Evolutionary conservation across 2,797 vertebrate genomes (phyloP).

Genomic region (Lacerta bilineata): DNA sequence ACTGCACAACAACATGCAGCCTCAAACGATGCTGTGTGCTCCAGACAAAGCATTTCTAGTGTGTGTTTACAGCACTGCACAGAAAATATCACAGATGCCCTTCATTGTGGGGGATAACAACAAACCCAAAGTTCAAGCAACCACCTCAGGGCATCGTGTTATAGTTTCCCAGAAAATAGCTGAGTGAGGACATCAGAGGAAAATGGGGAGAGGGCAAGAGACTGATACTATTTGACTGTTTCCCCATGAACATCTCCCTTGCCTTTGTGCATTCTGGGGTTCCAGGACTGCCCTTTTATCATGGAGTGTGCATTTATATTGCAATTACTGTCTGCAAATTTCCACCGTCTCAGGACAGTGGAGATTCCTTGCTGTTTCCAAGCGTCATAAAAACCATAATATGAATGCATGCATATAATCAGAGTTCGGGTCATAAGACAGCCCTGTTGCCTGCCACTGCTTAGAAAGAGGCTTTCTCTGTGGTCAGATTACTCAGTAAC

Average conservation of each 20-base stretch:
- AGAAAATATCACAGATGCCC: neutral
- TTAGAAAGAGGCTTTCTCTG: constrained; percentile 8
- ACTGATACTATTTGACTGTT: neutral
- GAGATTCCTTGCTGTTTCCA: neutral
- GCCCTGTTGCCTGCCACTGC: neutral
- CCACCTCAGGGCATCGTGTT: constrained; percentile 11
- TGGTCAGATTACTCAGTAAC: constrained; percentile 38
- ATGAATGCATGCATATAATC: constrained; percentile 7
- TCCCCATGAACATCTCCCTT: constrained; percentile 1
- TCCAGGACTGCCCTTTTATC: constrained; percentile 10
- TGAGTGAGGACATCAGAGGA: neutral
- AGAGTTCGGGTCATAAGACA: neutral
- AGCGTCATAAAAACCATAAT: neutral
- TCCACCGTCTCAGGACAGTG: neutral
- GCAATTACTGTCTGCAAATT: neutral
- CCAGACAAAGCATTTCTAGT: neutral
- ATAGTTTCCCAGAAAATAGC: neutral
- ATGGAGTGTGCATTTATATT: neutral
- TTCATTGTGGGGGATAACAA: neutral
- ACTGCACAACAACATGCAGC: neutral
- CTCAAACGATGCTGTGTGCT: neutral
- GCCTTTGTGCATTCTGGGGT: neutral
- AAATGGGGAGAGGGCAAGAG: too few species aligned
- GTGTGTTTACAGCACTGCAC: neutral
- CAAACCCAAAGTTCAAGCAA: neutral